Evolutionary conservation across 1,140 invertebrate species (phyloP), one percentile per base, ranked within the genome.

Genomic region (Harlomillsia oculata): DNA sequence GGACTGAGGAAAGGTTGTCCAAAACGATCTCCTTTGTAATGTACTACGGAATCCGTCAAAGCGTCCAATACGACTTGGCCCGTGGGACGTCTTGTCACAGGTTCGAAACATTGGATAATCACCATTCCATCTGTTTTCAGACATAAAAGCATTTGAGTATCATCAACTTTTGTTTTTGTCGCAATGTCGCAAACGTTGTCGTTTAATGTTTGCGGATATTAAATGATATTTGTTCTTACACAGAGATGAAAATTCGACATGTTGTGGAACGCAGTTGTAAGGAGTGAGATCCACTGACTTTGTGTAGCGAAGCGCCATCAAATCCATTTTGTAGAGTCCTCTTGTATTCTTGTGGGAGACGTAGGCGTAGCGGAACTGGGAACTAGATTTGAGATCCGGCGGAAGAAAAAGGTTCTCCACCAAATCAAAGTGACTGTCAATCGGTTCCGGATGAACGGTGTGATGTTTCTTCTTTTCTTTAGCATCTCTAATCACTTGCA

Each of bases 41-140:
- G 74, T 2, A 87, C 70, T 3, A 87, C 81, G 2, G 79, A 78
- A 67, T 88, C 84, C 1, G 85, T 87, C 25, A 88, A 69, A 66
- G 85, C 84, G 71, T 89, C 86, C 45, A 88, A 65, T 5, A 87
- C 70, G 3, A 88, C 68, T 72, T 87, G 84, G 2, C 83, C 83
- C 0, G 79, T 80, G 5, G 77, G 70, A 36, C 75, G 71, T 25
- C 74, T 73, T 2, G 80, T 83, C 20, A 82, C 74, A 56, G 81
- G 79, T 65, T 84, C 82, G 51, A 78, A 73, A 65, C 85, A 87
- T 69, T 85, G 78, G 58, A 87, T 73, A 50, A 87, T 75, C 2
- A 85, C 78, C 55, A 83, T 78, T 29, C 85, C 84, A 70, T 85
- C 85, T 87, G 69, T n/a, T n/a, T n/a, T n/a, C n/a, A n/a, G n/a